phyloP scores from a whole-genome alignment of 2,797 vertebrate genomes.

The Sebastes cheni region DNA sequence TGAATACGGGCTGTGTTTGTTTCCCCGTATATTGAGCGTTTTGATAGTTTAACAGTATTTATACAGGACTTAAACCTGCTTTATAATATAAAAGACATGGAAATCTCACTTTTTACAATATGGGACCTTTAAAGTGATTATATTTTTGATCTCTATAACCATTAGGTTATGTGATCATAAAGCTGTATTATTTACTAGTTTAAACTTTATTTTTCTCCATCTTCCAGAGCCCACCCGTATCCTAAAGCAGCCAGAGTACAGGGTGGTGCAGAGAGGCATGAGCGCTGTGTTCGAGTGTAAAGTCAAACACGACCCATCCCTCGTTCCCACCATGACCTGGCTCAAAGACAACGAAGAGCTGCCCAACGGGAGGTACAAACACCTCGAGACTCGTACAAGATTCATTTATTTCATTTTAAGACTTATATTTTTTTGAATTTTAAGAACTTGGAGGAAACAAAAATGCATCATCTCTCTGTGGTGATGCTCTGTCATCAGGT shows the following conservation, averaged over 20 bases:
- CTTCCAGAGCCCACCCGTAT: constrained; percentile 92
- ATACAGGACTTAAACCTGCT: no score
- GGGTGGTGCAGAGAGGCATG: constrained; percentile 87
- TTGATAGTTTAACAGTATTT: no score
- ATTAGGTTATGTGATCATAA: background rate
- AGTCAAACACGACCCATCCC: constrained; percentile 91
- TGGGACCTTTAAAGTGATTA: background rate
- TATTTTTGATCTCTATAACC: background rate
- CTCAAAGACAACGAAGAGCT: constrained; percentile 89
- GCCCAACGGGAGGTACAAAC: constrained; percentile 87
- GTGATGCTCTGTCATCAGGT: constrained; percentile 76
- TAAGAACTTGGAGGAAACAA: background rate
- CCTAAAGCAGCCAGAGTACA: constrained; percentile 91
- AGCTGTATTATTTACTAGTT: background rate
- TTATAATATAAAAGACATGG: no score
- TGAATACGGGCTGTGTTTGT: no score
- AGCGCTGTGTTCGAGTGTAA: constrained; percentile 91
- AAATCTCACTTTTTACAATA: no score
- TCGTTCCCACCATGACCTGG: constrained; percentile 88
- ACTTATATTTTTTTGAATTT: no score
- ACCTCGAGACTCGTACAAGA: accelerated
- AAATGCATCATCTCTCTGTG: background rate
- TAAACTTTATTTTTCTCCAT: background rate
- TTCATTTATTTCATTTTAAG: background rate
- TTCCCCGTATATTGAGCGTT: no score